These are phyloP conservation scores for Ciconia stormi DNA, from an alignment of 2,113 vertebrate species.

Conservation along the genomic window DNA sequence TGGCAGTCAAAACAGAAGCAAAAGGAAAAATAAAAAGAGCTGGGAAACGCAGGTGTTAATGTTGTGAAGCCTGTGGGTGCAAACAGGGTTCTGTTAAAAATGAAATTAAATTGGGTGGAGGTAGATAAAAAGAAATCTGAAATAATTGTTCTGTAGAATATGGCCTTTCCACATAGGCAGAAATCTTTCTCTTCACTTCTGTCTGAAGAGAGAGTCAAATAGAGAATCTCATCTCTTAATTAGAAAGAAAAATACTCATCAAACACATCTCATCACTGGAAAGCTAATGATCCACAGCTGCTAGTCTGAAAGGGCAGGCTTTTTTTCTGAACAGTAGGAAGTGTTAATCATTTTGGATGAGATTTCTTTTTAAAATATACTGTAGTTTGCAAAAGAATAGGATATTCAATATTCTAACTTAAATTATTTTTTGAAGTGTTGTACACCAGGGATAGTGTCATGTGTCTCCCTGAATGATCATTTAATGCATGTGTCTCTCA, in stretches of 20 bases:
- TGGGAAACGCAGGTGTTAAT: constrained; percentile 39
- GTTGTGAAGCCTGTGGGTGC: constrained; percentile 22
- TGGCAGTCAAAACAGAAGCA: neutral
- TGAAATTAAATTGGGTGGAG: constrained; percentile 66
- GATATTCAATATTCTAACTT: constrained; percentile 78
- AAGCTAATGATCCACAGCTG: constrained; percentile 83
- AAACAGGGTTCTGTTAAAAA: constrained; percentile 65
- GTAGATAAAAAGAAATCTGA: constrained; percentile 71
- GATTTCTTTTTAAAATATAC: constrained; percentile 80
- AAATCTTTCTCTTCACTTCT: constrained; percentile 72
- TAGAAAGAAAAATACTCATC: constrained; percentile 84
- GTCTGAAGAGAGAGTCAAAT: constrained; percentile 75
- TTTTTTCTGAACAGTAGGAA: constrained; percentile 79
- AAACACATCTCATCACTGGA: constrained; percentile 79
- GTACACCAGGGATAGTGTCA: constrained; percentile 69
- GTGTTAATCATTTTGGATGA: constrained; percentile 81
- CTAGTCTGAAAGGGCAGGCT: constrained; percentile 79
- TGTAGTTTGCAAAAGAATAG: constrained; percentile 79
- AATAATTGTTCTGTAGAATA: constrained; percentile 76
- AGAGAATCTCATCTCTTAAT: constrained; percentile 80
- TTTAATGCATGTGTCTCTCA: constrained; percentile 58
- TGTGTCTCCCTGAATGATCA: constrained; percentile 62
- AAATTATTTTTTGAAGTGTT: constrained; percentile 79
- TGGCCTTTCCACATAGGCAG: constrained; percentile 68
- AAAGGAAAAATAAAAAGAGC: neutral